Evolutionary conservation across 64 coral and sea anemone species (phyloP), one percentile per base, ranked within the genome.

Genomic region (Montipora cactus): DNA sequence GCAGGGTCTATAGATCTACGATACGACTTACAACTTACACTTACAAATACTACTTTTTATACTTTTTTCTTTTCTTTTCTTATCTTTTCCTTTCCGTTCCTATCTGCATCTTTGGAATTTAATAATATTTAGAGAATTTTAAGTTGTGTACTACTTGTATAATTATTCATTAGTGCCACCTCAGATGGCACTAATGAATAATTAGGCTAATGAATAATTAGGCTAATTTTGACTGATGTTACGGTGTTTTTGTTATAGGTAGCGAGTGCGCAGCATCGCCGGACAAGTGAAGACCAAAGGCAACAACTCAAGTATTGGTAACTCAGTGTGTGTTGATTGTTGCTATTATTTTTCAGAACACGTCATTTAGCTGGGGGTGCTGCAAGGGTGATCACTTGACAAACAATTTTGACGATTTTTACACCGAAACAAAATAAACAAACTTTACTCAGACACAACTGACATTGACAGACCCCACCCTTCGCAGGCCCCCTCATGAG

Each of bases 361-460:
- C 49, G 13, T 13, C 14, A 50, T 4, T 48, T 19, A 85, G 61
- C 66, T 50, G 45, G 28, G 66, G 82, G 82, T 2, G 25, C 62
- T 85, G 64, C 44, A 20, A 69, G 66, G 81, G 66, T 71, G 67
- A 45, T 19, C 18, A 85, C 62, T 67, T 25, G 59, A 85, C 82
- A 47, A 21, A 83, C 80, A 67, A 59, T 23, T 16, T 57, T 83
- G 13, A 75, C 73, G 12, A 67, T 37, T 25, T 47, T 10, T 25
- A 67, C 18, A 8, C 28, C 14, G 7, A 67, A 7, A 64, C 8
- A 11, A 10, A 21, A 70, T 64, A 70, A 64, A 85, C 82, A 71
- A 18, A 85, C 66, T 6, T 49, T 5, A 21, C 15, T 49, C 51
- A 81, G 52, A 81, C 79, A 62, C 21, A 49, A 68, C 45, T 70